Evolutionary conservation across 2,113 vertebrate species (phyloP).

Genomic region (Plectropomus leopardus): DNA sequence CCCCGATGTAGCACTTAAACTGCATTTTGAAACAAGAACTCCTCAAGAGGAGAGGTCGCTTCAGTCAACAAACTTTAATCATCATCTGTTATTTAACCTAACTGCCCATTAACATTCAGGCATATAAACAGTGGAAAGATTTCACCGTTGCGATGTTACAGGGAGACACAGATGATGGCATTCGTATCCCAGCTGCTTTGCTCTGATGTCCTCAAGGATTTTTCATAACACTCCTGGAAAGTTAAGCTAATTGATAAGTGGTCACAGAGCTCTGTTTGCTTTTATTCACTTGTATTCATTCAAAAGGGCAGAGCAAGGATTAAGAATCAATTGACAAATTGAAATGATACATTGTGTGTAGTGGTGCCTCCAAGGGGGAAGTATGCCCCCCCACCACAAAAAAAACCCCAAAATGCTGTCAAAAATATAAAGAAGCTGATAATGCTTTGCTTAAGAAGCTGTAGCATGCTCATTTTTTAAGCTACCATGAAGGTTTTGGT

Average conservation of each 20-base stretch:
- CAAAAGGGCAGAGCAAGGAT: too few species aligned
- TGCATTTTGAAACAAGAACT: slow-evolving; percentile 14
- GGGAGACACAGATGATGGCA: not conserved
- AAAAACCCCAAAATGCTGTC: too few species aligned
- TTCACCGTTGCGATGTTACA: slow-evolving; percentile 19
- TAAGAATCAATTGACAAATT: too few species aligned
- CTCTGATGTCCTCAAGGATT: slow-evolving; percentile 2
- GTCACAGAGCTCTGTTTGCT: not conserved
- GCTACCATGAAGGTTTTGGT: too few species aligned
- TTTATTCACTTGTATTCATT: too few species aligned
- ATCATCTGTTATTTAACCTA: slow-evolving; percentile 31
- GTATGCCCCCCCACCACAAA: too few species aligned
- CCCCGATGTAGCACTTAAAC: not conserved
- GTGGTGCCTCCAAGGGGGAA: too few species aligned
- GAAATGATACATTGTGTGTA: too few species aligned
- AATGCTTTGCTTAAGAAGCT: too few species aligned
- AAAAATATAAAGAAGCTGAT: too few species aligned
- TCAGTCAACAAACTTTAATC: slow-evolving; percentile 50
- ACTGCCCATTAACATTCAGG: slow-evolving; percentile 44
- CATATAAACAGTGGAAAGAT: slow-evolving; percentile 61
- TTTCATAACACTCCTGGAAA: not conserved
- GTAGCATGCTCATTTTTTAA: too few species aligned
- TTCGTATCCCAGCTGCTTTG: slow-evolving; percentile 28
- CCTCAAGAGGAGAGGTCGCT: slow-evolving; percentile 24
- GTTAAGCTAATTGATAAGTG: not conserved